Conservation (phyloP, 1,140 invertebrate genomes). For the Eriosoma lanigerum region DNA sequence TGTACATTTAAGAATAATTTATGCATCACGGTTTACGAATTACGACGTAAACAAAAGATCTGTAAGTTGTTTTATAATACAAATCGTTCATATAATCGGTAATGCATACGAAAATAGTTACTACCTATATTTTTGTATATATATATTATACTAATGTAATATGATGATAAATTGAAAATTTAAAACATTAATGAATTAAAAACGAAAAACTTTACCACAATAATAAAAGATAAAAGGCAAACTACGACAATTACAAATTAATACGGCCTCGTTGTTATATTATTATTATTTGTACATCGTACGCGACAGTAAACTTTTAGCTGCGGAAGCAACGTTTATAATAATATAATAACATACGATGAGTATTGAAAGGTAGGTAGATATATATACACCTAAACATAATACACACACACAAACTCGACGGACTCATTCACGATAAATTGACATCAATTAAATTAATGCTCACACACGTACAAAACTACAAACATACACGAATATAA, state of each 20-base stretch:
- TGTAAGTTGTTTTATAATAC: too few species aligned
- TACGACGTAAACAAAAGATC: too few species aligned
- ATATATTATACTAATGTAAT: too few species aligned
- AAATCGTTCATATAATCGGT: too few species aligned
- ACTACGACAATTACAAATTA: conserved; percentile 10
- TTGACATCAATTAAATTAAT: conserved; percentile 51
- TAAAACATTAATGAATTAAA: conserved; percentile 29
- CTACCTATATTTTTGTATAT: too few species aligned
- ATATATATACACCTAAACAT: background rate
- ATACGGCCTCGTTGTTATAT: background rate
- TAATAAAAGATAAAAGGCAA: background rate
- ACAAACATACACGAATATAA: background rate
- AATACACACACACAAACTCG: background rate
- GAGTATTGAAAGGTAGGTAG: background rate
- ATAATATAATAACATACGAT: background rate
- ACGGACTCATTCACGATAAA: conserved; percentile 18
- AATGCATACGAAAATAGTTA: too few species aligned
- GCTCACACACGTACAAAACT: conserved; percentile 23
- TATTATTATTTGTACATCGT: background rate
- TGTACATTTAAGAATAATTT: too few species aligned
- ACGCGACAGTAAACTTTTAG: background rate
- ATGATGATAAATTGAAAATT: too few species aligned
- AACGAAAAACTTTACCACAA: background rate
- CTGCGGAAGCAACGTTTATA: background rate
- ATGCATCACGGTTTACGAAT: too few species aligned